Conservation (phyloP, 2,888 invertebrate genomes). For the Mongoloraphidia duomilia region DNA sequence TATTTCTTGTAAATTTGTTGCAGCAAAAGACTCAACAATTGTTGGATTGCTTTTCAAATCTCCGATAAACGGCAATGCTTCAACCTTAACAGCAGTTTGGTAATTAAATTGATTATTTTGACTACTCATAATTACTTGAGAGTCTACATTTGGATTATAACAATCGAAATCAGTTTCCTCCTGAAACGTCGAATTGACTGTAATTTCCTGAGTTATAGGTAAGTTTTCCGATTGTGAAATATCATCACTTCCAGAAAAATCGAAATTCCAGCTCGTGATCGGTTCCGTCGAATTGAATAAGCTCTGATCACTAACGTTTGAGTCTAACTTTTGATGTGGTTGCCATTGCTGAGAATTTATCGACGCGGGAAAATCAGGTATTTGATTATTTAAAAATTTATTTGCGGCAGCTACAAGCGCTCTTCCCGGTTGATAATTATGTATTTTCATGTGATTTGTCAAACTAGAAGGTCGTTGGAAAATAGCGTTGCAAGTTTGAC, state of each 20-base stretch:
- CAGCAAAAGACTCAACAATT: no score
- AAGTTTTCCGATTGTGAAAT: constrained; percentile 8
- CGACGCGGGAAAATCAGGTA: constrained; percentile 5
- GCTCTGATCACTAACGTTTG: background rate
- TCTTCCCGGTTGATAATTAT: constrained; percentile 30
- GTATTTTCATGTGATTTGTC: constrained; percentile 37
- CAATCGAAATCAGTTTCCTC: constrained; percentile 4
- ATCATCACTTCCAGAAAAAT: constrained; percentile 4
- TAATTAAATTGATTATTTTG: no score
- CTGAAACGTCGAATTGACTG: constrained; percentile 7
- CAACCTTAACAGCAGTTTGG: no score
- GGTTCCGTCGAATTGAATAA: constrained; percentile 2
- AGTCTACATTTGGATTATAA: constrained; percentile 6
- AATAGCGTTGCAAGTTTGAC: constrained; percentile 30
- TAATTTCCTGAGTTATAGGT: constrained; percentile 9
- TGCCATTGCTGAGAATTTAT: constrained; percentile 6
- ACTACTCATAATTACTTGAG: background rate
- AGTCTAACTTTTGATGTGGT: constrained; percentile 5
- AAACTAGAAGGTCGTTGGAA: constrained; percentile 34
- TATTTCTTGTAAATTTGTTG: no score
- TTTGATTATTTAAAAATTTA: constrained; percentile 13
- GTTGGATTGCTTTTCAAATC: no score
- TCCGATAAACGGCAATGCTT: no score
- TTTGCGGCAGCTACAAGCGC: constrained; percentile 22
- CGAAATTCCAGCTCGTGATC: constrained; percentile 4